Evolutionary conservation across 2,113 vertebrate species (phyloP).

Genomic region (Capra hircus): DNA sequence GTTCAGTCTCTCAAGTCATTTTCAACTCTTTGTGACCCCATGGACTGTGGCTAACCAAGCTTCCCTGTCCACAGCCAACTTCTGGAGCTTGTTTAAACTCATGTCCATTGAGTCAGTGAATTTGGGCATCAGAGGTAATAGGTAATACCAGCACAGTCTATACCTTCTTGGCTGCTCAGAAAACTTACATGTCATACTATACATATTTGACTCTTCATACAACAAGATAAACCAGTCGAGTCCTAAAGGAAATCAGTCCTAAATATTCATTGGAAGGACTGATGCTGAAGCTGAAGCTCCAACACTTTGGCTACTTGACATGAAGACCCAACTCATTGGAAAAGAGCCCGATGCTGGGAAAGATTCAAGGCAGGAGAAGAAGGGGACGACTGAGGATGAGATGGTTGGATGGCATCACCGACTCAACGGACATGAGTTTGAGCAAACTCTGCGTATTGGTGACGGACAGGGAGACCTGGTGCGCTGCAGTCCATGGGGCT

Average conservation of each 20-base stretch:
- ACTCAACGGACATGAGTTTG: neutral
- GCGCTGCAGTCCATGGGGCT: neutral
- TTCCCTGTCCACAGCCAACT: neutral
- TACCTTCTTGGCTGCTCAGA: neutral
- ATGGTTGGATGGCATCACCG: neutral
- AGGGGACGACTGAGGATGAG: neutral
- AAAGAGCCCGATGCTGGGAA: neutral
- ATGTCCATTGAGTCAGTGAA: neutral
- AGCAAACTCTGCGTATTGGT: accelerated
- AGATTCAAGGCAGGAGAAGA: neutral
- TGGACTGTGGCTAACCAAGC: neutral
- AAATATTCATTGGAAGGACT: neutral
- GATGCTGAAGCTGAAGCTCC: neutral
- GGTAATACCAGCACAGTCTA: neutral
- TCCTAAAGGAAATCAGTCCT: neutral
- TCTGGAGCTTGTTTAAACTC: neutral
- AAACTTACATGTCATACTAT: neutral
- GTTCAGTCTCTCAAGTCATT: neutral
- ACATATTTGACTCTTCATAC: neutral
- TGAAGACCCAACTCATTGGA: neutral
- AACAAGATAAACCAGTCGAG: neutral
- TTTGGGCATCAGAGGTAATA: neutral
- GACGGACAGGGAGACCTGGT: neutral
- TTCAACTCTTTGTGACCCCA: neutral
- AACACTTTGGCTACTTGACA: neutral